Conservation (phyloP, 2,797 vertebrate genomes). For the Tachyglossus aculeatus region DNA sequence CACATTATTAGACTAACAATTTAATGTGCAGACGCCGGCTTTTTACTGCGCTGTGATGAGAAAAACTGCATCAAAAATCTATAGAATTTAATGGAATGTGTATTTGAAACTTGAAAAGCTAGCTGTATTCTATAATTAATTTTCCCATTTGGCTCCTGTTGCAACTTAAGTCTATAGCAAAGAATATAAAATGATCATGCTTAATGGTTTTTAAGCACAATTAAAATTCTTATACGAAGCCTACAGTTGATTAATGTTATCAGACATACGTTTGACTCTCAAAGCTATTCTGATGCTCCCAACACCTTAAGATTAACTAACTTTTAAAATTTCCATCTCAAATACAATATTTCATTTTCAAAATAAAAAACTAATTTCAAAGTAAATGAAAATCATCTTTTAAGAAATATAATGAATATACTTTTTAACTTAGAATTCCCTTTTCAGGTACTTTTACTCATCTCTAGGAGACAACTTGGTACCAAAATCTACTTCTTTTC, state of each 20-base stretch:
- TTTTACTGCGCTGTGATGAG: background rate
- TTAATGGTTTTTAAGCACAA: constrained; percentile 27
- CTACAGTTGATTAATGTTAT: constrained; percentile 13
- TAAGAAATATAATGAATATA: no score
- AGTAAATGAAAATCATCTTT: constrained; percentile 4
- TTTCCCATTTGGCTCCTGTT: constrained; percentile 10
- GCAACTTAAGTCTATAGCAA: background rate
- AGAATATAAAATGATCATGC: constrained; percentile 18
- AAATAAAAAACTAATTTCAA: constrained; percentile 17
- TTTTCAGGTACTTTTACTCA: constrained; percentile 1
- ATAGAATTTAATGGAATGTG: background rate
- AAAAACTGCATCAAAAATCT: background rate
- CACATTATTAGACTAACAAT: constrained; percentile 4
- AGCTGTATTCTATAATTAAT: constrained; percentile 28
- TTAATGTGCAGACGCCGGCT: background rate
- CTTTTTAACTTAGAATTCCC: no score
- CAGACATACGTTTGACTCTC: constrained; percentile 13
- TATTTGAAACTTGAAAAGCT: constrained; percentile 28
- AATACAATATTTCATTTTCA: background rate
- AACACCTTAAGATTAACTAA: constrained; percentile 14
- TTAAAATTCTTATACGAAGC: background rate
- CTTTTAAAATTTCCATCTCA: constrained; percentile 22
- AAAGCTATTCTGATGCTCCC: background rate
- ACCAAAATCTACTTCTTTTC: no score
- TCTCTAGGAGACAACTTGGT: background rate